Conservation (phyloP, 2,797 vertebrate species). For the Xenops minutus region DNA sequence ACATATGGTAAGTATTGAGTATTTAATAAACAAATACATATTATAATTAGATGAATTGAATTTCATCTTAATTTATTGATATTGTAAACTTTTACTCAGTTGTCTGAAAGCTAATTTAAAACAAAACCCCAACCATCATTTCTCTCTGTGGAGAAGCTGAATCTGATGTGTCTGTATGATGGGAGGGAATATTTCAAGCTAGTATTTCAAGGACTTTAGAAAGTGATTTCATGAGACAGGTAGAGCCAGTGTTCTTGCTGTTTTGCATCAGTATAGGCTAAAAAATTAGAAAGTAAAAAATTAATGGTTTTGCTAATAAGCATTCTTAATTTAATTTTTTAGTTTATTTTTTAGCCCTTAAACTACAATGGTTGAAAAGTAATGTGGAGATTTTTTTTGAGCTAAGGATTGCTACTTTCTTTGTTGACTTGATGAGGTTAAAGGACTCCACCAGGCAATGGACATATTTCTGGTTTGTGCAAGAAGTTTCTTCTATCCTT, state of each 20-base stretch:
- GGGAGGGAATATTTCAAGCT: not conserved
- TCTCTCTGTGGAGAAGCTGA: not conserved
- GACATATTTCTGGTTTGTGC: not conserved
- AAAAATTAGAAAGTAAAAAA: not conserved
- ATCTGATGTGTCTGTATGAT: not conserved
- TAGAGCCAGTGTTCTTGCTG: not conserved
- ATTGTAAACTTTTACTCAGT: not conserved
- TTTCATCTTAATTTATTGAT: not conserved
- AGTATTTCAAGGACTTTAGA: not conserved
- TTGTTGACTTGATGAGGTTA: not conserved
- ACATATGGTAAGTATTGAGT: not conserved
- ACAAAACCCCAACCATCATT: not conserved
- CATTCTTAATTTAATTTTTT: not conserved
- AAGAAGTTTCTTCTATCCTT: not conserved
- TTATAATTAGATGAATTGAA: not conserved
- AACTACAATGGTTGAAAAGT: not conserved
- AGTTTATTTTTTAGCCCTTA: not conserved
- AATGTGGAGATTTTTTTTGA: not conserved
- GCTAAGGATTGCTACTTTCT: not conserved
- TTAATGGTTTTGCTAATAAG: not conserved
- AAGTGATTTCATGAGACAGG: not conserved
- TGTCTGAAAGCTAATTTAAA: not conserved
- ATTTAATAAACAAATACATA: not conserved
- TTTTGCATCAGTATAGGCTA: rapidly evolving
- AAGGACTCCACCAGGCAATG: not conserved